Evolutionary conservation across 2,113 vertebrate species (phyloP).

Genomic region (Pheucticus melanocephalus): DNA sequence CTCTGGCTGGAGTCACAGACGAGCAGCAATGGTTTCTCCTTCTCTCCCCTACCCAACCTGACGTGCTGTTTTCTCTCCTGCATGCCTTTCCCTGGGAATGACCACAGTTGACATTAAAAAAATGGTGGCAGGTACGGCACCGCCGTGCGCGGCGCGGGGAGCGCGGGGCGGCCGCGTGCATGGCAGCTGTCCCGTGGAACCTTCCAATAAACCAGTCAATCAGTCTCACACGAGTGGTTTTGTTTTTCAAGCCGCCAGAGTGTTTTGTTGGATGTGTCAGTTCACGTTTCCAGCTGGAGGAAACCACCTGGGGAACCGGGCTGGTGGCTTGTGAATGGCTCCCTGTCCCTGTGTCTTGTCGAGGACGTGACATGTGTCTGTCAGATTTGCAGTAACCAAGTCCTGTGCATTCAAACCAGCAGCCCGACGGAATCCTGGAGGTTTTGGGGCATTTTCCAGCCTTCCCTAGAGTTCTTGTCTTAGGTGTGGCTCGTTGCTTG

Average conservation of each 20-base stretch:
- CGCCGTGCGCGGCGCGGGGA: neutral
- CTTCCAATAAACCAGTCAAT: neutral
- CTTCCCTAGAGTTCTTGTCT: neutral
- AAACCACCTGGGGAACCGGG: neutral
- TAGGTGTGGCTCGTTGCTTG: neutral
- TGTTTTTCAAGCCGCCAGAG: neutral
- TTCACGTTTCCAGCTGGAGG: neutral
- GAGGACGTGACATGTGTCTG: neutral
- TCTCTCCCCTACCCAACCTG: slow-evolving; percentile 5
- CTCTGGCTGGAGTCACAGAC: neutral
- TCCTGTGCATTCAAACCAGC: neutral
- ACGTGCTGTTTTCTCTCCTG: slow-evolving; percentile 66
- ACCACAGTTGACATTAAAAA: slow-evolving; percentile 95
- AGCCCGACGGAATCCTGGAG: neutral
- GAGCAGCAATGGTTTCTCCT: neutral
- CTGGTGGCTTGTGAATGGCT: neutral
- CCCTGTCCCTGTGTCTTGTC: neutral
- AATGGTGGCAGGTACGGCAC: slow-evolving; percentile 90
- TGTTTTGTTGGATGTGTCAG: neutral
- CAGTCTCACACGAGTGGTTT: neutral
- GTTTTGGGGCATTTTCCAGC: neutral
- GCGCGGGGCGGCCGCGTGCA: slow-evolving; percentile 40
- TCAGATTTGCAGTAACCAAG: neutral
- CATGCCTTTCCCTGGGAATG: slow-evolving; percentile 84
- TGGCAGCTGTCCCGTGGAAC: neutral